Base-by-base conservation (phyloP, 2,113 vertebrate species). In the Symphodus melops region DNA sequence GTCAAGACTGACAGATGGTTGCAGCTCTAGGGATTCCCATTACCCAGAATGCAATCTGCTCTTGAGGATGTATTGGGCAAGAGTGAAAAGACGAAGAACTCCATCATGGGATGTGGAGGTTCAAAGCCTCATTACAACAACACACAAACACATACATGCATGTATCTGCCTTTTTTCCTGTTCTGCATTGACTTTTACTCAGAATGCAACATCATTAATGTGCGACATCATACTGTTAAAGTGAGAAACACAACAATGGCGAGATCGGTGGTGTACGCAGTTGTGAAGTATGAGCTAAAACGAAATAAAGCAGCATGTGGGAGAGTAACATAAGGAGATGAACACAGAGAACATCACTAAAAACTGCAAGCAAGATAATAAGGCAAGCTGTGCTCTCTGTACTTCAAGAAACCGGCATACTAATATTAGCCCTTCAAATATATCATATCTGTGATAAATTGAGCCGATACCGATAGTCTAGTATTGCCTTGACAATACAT, bases 11-110 rank as follows among this genome's bases (percentile, higher is more conserved):
- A 91, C 0, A 64, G 65, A 92, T 90, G 86, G 85, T 36, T 86
- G 74, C 82, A 65, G 69, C 62, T 62, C 48, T 72, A 63, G 77
- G 69, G 39, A 69, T 77, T 87, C 81, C 75, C 57, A 88, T 85
- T 91, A 91, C 81, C 82, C 79, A 88, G 69, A 87, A 90, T 79
- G 80, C 82, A 89, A 68, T 86, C 51, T 75, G 74, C 23, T 57
- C 19, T 23, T 68, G 59, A 75, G 60, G 57, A 83, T 58, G 33
- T 72, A 86, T 70, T 62, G 77, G 48, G 39, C 42, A 44, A 48
- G 58, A 54, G 70, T 56, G 46, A 13, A 67, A 67, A 76, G 75
- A 83, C 72, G 65, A 77, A 63, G 28, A 72, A 73, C 23, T 80
- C 59, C 23, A 70, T 69, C 68, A 74, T 4, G 21, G 41, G 46